Evolutionary conservation across 2,888 invertebrate species (phyloP).

Genomic region (Tetramorium bicarinatum): DNA sequence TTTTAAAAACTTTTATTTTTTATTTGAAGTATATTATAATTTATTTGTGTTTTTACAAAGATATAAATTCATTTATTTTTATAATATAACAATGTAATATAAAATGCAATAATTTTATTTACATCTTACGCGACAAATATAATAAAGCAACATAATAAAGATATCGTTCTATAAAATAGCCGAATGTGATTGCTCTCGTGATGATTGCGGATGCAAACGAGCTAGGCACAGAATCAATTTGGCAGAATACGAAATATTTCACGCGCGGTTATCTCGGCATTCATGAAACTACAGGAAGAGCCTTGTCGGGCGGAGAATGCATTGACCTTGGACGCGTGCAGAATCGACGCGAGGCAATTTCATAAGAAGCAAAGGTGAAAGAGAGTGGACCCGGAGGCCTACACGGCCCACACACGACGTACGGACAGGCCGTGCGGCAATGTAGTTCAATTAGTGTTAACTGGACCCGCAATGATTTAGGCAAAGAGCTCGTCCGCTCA

Average conservation of each 20-base stretch:
- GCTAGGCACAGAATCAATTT: conserved; percentile 6
- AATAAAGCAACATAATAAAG: too few relatives aligned
- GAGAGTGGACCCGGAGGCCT: conserved; percentile 65
- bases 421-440: conserved; percentile 7
- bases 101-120: not conserved
- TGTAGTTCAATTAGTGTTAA: conserved; percentile 64
- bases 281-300: conserved; percentile 66
- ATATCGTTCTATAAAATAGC: not conserved
- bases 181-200: not conserved
- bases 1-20: not conserved
- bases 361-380: conserved; percentile 68
- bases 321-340: conserved; percentile 66
- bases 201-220: conserved; percentile 29
- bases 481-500: conserved; percentile 2
- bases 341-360: conserved; percentile 60
- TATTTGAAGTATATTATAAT: not conserved
- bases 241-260: conserved; percentile 33
- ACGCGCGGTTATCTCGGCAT: conserved; percentile 27
- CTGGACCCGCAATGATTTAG: conserved; percentile 54
- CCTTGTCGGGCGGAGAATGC: conserved; percentile 70
- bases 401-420: conserved; percentile 63
- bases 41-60: not conserved
- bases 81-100: not conserved
- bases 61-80: not conserved
- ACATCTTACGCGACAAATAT: not conserved